Base-by-base conservation (phyloP, 2,888 invertebrate species). In the Dexiosoma caninum region DNA sequence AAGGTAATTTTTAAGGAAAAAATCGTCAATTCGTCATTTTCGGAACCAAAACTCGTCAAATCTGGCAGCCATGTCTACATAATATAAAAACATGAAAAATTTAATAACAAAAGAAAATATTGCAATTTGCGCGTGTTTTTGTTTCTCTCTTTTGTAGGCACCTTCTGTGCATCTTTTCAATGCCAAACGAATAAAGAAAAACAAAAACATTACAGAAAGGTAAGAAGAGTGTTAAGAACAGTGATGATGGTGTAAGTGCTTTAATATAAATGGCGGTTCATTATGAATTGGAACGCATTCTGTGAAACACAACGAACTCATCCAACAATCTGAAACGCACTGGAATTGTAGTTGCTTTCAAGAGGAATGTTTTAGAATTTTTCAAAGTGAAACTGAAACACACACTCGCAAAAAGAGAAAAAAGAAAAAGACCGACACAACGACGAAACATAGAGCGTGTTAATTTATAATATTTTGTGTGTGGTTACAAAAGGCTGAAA, bases 381-480 rank as follows among this genome's bases (percentile, higher is more conserved):
- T 19, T 40, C 53, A 16, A 42, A 27, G 27, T 14, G 44, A 42
- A 35, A 66, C 19, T 12, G 40, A 30, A 69, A 70, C 57, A 59
- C 53, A 69, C 42, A 53, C 42, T 40, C 14, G n/a, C 3, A 60
- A 23, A 49, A 44, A 53, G 42, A 67, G 62, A 74, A 55, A 69
- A 35, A 76, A 49, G 60, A 55, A 69, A 81, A 81, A 77, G 81
- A 74, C 81, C 81, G 81, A 81, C 76, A 76, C 71, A 81, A 76
- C 76, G 72, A 76, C 72, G 64, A 77, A 80, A 81, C 46, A 81
- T 55, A 74, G 69, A 78, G 77, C 64, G 70, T 71, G 81, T 81
- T 81, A 72, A 77, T 77, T 81, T 81, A 75, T 70, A 55, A 72
- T 64, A 49, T 81, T 77, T 71, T 76, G 67, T 67, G 71, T 81